A percentile compares a stretch with the other conserved stretches of the same genome.
Evolutionary conservation across 2,797 vertebrate genomes (phyloP).

Genomic region (Limosa lapponica): DNA sequence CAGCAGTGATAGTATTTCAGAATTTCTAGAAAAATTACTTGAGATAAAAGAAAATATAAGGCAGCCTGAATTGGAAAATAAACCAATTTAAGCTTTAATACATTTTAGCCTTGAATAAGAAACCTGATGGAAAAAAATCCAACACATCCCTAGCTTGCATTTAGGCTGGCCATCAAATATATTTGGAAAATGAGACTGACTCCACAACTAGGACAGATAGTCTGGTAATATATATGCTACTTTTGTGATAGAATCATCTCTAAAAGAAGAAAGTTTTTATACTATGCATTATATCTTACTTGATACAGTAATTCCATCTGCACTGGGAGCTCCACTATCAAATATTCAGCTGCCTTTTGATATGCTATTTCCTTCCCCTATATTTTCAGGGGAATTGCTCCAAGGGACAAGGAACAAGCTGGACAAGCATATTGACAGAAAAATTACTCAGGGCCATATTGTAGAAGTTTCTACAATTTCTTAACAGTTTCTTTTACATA

Average conservation of each 20-base stretch:
- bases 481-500: constrained; percentile 18
- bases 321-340: not conserved
- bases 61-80: not conserved
- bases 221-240: not conserved
- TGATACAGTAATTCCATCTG: not conserved
- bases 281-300: not conserved
- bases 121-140: not conserved
- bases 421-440: constrained; percentile 4
- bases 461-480: not conserved
- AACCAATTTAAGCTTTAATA: not conserved
- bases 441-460: not conserved
- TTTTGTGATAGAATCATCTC: not conserved
- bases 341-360: not conserved
- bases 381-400: not conserved
- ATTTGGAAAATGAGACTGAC: not conserved
- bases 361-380: not conserved
- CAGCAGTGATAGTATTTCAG: not conserved
- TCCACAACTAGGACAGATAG: not conserved
- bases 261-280: not conserved
- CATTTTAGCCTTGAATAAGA: not conserved
- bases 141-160: not conserved
- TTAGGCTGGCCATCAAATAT: not conserved
- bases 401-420: not conserved
- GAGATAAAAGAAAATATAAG: not conserved
- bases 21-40: not conserved